Conservation (phyloP, 2,113 vertebrate genomes). For the Nematolebias whitei region DNA sequence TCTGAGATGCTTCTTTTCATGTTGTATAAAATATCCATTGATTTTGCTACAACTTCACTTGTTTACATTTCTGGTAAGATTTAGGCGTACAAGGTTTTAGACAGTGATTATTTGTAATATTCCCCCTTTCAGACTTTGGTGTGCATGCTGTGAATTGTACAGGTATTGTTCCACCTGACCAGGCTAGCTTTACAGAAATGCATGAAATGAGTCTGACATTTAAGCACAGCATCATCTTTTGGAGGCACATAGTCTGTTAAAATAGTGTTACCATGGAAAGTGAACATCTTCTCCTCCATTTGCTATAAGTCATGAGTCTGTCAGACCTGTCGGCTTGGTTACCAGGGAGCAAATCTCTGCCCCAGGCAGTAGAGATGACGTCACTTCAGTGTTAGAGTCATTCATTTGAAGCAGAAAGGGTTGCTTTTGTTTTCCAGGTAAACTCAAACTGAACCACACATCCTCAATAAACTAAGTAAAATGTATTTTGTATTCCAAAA, state of each 20-base stretch:
- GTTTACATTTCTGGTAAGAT: neutral
- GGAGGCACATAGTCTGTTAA: neutral
- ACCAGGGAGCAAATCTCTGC: neutral
- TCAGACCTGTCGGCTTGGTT: neutral
- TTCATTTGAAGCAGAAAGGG: neutral
- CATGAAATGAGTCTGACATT: neutral
- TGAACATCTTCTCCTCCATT: neutral
- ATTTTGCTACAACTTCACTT: slow-evolving; percentile 2
- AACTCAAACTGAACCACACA: no score
- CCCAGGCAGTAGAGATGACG: neutral
- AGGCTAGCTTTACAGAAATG: neutral
- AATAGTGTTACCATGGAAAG: neutral
- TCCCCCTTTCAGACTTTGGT: neutral
- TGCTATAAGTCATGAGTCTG: neutral
- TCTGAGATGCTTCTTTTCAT: slow-evolving; percentile 8
- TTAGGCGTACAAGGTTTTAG: neutral
- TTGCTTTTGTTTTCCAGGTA: neutral
- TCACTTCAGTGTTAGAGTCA: neutral
- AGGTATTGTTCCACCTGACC: neutral
- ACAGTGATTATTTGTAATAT: neutral
- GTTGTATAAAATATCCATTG: slow-evolving; percentile 4
- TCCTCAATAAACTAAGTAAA: neutral
- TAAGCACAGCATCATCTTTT: neutral
- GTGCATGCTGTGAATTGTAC: neutral
- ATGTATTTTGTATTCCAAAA: no score